phyloP scores from a whole-genome alignment of 2,888 invertebrate species.

The Rhynchonema sp. region DNA sequence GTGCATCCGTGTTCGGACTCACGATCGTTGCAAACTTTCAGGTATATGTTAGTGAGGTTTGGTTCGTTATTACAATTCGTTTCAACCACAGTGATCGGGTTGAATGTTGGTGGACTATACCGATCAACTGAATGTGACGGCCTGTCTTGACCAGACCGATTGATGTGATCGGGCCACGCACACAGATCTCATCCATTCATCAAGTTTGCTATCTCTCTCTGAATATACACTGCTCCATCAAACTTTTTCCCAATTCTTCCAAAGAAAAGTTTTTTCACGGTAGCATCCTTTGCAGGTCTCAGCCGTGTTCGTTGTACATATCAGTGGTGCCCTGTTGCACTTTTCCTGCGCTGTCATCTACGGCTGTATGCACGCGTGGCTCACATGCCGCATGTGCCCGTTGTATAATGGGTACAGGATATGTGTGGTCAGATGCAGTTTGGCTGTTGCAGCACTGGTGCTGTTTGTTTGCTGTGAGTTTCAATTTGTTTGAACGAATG shows the following conservation, averaged over 20 bases:
- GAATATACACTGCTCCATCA: neutral
- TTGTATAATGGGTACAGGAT: conserved; percentile 10
- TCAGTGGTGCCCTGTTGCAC: conserved; percentile 15
- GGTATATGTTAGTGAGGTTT: too few species aligned
- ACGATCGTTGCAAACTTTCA: conserved; percentile 25
- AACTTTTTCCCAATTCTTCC: neutral
- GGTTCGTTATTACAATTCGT: too few species aligned
- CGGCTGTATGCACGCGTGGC: conserved; percentile 15
- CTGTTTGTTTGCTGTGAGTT: too few species aligned
- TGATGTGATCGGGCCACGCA: too few species aligned
- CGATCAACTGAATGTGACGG: too few species aligned
- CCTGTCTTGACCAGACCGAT: too few species aligned
- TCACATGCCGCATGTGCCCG: conserved; percentile 14
- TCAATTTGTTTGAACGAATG: too few species aligned
- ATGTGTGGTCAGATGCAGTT: too few species aligned
- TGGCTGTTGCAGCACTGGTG: too few species aligned
- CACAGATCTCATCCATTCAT: too few species aligned
- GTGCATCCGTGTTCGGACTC: conserved; percentile 16
- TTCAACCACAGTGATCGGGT: too few species aligned
- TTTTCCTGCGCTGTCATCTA: conserved; percentile 20
- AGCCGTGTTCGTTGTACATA: conserved; percentile 19
- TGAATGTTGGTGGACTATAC: too few species aligned
- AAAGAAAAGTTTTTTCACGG: neutral
- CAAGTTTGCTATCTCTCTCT: neutral
- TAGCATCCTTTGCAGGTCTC: conserved; percentile 15